Percentiles rank a stretch among this genome's conserved stretches.
Conservation (phyloP, 2,888 invertebrate genomes). For the Zootermopsis nevadensis region DNA sequence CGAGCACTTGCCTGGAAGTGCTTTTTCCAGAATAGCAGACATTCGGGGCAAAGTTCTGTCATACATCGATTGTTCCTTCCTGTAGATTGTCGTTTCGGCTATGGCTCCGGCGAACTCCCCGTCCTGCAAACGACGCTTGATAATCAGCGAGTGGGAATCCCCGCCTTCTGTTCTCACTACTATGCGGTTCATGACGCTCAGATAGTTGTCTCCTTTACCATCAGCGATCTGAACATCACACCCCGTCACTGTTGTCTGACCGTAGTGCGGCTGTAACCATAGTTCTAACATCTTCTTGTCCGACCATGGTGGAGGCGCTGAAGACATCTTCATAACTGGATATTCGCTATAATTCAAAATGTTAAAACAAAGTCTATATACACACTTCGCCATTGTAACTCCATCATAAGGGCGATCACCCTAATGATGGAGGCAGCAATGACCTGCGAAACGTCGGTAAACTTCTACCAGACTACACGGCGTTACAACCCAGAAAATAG, state of each 20-base stretch:
- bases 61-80: background rate
- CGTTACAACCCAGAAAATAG: too few relatives aligned
- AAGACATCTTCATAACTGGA: too few relatives aligned
- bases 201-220: background rate
- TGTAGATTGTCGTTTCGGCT: background rate
- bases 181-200: background rate
- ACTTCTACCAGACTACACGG: too few relatives aligned
- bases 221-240: background rate
- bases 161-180: background rate
- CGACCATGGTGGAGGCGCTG: background rate
- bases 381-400: too few relatives aligned
- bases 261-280: too few relatives aligned
- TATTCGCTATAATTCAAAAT: too few relatives aligned
- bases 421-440: too few relatives aligned
- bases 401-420: too few relatives aligned
- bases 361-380: too few relatives aligned
- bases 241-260: too few relatives aligned
- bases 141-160: background rate
- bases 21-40: background rate
- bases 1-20: background rate
- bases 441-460: too few relatives aligned
- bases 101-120: background rate
- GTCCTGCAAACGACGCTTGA: background rate
- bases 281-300: background rate
- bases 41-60: background rate